phyloP scores from a whole-genome alignment of 2,888 invertebrate genomes.

The Drosophila phalerata region DNA sequence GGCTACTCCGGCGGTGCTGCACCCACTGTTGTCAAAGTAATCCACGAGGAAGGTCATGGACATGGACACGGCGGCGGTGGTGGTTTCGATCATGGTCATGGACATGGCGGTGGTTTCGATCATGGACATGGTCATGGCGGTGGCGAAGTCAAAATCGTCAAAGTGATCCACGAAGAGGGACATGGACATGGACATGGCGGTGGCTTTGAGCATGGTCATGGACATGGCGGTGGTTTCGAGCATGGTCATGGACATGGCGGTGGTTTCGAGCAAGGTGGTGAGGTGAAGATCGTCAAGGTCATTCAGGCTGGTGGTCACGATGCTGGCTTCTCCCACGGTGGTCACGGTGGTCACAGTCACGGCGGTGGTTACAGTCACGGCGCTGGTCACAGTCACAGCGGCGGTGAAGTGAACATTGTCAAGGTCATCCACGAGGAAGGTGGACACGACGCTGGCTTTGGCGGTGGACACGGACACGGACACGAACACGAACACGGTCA shows the following conservation, averaged over 20 bases:
- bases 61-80: conserved; percentile 36
- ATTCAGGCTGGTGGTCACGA: conserved; percentile 38
- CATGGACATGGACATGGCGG: conserved; percentile 31
- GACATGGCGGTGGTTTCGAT: conserved; percentile 27
- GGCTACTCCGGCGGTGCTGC: conserved; percentile 35
- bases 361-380: conserved; percentile 9
- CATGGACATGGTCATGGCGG: conserved; percentile 39
- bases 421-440: conserved; percentile 45
- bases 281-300: conserved; percentile 57
- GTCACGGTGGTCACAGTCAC: conserved; percentile 24
- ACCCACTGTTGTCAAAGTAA: conserved; percentile 51
- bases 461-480: conserved; percentile 23
- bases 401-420: conserved; percentile 10
- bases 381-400: conserved; percentile 15
- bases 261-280: conserved; percentile 7
- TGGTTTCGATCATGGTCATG: conserved; percentile 29
- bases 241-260: conserved; percentile 6
- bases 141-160: conserved; percentile 58
- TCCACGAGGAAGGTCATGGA: conserved; percentile 48
- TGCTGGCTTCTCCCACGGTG: conserved; percentile 26
- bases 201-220: conserved; percentile 21
- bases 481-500: conserved; percentile 38
- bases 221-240: conserved; percentile 10
- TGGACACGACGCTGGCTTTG: conserved; percentile 31
- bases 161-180: conserved; percentile 55